Base-by-base conservation (phyloP, 2,113 vertebrate genomes). In the Clarias gariepinus region DNA sequence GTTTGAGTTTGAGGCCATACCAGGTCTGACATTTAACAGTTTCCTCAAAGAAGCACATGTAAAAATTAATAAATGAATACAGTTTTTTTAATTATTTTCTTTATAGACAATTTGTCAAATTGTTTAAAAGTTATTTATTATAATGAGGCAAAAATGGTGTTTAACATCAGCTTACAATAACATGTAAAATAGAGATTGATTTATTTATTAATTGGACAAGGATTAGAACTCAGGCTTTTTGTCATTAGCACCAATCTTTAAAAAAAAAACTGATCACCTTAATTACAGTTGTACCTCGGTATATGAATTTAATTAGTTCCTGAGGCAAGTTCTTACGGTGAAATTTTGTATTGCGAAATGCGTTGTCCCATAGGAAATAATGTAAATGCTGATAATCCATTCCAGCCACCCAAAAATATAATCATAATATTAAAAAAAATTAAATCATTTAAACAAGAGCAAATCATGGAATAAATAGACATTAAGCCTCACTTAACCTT, bases 11-110 rank as follows among this genome's bases (percentile, higher is more conserved):
- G 87, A 85, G 64, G 88, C 87, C 10, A 86, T 15, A 18, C 63
- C 82, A 89, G 90, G 85, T 90, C 6, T 15, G 28, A 25, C 23
- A 53, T 66, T 80, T 57, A 33, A n/a, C n/a, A 12, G 64, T 68
- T 15, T 78, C 3, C 6, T 4, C 33, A 30, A 79, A 79, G 77
- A n/a, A 79, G 18, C 16, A 79, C 16, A 79, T 16, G 30, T 19
- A 16, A 28, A 55, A 28, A 53, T 3, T 25, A 12, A 18, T 15
- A 69, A n/a, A 28, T 28, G 11, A 25, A 11, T 25, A 2, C 2
- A 64, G 21, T 73, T 73, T 21, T 41, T 4, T 21, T 21, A 73
- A 73, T 73, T 21, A 2, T 9, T 41, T 41, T 41, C 7, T 71
- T 71, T 19, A 47, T 52, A 76, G 53, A 55, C 13, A 55, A 77